These are phyloP conservation scores for Argyresthia albistria DNA, from an alignment of 2,888 invertebrate species.

Conservation along the genomic window DNA sequence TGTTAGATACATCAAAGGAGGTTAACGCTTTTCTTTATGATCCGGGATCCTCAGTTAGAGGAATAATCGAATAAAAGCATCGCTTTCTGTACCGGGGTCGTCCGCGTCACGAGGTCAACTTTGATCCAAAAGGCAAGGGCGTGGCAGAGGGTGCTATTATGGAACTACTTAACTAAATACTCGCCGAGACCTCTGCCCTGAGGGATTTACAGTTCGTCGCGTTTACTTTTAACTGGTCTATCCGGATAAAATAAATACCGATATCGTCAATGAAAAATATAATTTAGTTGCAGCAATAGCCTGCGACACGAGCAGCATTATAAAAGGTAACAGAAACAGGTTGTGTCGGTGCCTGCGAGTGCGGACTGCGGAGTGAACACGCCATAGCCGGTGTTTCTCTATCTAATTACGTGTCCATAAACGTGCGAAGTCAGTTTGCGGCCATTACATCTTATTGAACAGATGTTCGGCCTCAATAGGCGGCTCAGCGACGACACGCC, in stretches of 20 bases:
- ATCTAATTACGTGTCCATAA: constrained; percentile 51
- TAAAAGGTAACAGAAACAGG: neutral
- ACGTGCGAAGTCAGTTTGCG: constrained; percentile 30
- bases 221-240: too few relatives aligned
- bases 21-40: neutral
- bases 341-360: neutral
- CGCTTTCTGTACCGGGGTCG: constrained; percentile 15
- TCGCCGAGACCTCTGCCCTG: constrained; percentile 15
- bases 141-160: neutral
- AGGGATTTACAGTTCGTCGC: too few relatives aligned
- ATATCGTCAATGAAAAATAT: too few relatives aligned
- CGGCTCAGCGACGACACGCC: constrained; percentile 22
- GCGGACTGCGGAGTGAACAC: constrained; percentile 32
- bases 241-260: too few relatives aligned
- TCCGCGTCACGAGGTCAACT: constrained; percentile 16
- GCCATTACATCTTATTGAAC: constrained; percentile 38
- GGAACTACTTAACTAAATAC: neutral
- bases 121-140: constrained; percentile 18
- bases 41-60: neutral
- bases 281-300: neutral
- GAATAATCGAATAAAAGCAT: neutral
- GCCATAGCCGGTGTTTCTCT: constrained; percentile 54
- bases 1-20: neutral
- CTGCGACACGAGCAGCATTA: neutral
- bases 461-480: constrained; percentile 20